A percentile compares a stretch with the other conserved stretches of the same genome.
Evolutionary conservation across 2,888 invertebrate genomes (phyloP).

Genomic region (Catonia carolina): DNA sequence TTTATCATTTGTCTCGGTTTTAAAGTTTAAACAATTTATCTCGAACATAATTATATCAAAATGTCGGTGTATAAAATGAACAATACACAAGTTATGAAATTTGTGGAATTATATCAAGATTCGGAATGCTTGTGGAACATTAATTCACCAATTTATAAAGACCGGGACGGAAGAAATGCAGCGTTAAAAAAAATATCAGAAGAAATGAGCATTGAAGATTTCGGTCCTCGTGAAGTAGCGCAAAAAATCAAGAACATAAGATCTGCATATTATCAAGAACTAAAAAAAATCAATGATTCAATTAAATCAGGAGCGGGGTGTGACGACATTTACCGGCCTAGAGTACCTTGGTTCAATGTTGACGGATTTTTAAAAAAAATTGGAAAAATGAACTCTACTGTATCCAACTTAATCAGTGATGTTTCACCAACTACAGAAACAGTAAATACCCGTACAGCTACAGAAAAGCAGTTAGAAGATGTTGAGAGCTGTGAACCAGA

Average conservation of each 20-base stretch:
- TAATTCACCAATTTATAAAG: slow-evolving; percentile 43
- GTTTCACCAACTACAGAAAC: too few relatives aligned
- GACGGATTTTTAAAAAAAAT: too few relatives aligned
- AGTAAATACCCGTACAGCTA: too few relatives aligned
- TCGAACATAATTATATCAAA: too few relatives aligned
- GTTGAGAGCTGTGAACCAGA: too few relatives aligned
- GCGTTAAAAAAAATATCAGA: slow-evolving; percentile 35
- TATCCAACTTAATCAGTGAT: too few relatives aligned
- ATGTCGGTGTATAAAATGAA: slow-evolving; percentile 18
- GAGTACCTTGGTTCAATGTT: slow-evolving; percentile 20
- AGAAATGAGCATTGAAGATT: slow-evolving; percentile 38
- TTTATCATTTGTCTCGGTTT: too few relatives aligned
- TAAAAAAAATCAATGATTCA: slow-evolving; percentile 42
- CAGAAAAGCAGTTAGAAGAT: too few relatives aligned
- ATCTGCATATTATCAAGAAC: slow-evolving; percentile 47
- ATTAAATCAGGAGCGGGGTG: background rate
- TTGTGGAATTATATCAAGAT: slow-evolving; percentile 47
- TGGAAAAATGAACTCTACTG: too few relatives aligned
- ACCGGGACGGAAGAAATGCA: slow-evolving; percentile 41
- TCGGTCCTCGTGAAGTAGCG: slow-evolving; percentile 44
- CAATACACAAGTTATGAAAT: slow-evolving; percentile 37
- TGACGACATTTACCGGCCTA: slow-evolving; percentile 10
- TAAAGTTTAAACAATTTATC: too few relatives aligned
- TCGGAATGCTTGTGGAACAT: slow-evolving; percentile 49
- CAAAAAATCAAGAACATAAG: slow-evolving; percentile 47